Percentiles rank a stretch among this genome's conserved stretches.
These are phyloP conservation scores for Himalopsyche japonica DNA, from an alignment of 2,888 invertebrate genomes.

Conservation along the genomic window DNA sequence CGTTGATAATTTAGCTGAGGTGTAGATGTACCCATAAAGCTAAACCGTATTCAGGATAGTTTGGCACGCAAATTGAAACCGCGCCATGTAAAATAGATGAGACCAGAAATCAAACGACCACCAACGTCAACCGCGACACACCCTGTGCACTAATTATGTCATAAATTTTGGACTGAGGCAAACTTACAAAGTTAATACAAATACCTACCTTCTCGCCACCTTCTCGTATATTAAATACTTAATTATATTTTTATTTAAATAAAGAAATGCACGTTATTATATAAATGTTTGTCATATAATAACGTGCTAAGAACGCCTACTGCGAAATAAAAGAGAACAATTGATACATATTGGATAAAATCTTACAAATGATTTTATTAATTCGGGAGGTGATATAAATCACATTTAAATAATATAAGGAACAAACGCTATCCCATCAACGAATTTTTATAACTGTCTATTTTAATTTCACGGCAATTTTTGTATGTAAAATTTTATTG, in stretches of 20 bases:
- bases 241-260: not conserved
- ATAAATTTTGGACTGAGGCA: conserved; percentile 36
- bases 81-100: conserved; percentile 25
- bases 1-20: not conserved
- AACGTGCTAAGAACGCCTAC: no score
- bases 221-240: not conserved
- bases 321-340: no score
- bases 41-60: not conserved
- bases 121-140: conserved; percentile 33
- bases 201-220: not conserved
- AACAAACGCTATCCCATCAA: no score
- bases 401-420: no score
- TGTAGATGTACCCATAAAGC: not conserved
- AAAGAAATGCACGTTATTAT: no score
- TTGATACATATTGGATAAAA: no score
- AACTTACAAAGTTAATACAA: not conserved
- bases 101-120: conserved; percentile 35
- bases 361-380: no score
- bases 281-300: no score
- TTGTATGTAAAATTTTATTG: no score
- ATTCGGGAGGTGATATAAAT: no score
- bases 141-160: conserved; percentile 29
- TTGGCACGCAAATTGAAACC: conserved; percentile 7
- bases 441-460: no score
- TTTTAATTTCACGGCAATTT: no score